Base-by-base conservation (phyloP, 2,888 invertebrate genomes). In the Sarcophaga variegata region DNA sequence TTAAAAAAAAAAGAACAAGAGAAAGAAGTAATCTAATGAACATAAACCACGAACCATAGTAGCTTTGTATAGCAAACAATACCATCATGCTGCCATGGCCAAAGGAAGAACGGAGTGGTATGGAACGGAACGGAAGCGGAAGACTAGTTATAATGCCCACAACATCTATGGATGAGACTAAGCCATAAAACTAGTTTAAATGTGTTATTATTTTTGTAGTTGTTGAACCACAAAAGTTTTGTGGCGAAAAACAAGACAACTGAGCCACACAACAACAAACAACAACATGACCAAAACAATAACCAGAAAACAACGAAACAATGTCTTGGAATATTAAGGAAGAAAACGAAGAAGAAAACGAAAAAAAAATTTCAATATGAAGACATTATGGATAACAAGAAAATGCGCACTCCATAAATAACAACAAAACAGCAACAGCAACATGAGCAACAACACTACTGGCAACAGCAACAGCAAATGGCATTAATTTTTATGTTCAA, bases 391-490 rank as follows among this genome's bases (percentile, higher is more conserved):
- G 54, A 5, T 54, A 86, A 86, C 80, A 83, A 81, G 78, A 83
- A 86, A 82, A 74, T 81, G 79, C 81, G 80, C 78, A 84, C 86
- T 81, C 75, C 66, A 84, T 79, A 84, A 88, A 81, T 82, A 87
- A 81, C 72, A 81, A 83, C 72, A 84, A 81, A 80, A 71, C 27
- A 83, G 22, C 25, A 81, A 67, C 76, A 8, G 60, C 22, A 62
- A 20, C 63, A 59, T 22, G 63, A 80, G 4, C 67, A 75, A 54
- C 27, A 59, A 71, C 25, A 63, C 69, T 12, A 69, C 14, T 66
- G 49, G 66, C 20, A 79, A 25, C 60, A 54, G 22, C 20, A 69
- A 66, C 37, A 77, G 54, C 5, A 49, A 22, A 63, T 60, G 25
- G 71, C 11, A 63, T 76, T 47, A n/a, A 69, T 12, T 54, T 81